Evolutionary conservation across 1,140 invertebrate genomes (phyloP), one percentile per base, ranked within the genome.

Genomic region (Bombus soroeensis): DNA sequence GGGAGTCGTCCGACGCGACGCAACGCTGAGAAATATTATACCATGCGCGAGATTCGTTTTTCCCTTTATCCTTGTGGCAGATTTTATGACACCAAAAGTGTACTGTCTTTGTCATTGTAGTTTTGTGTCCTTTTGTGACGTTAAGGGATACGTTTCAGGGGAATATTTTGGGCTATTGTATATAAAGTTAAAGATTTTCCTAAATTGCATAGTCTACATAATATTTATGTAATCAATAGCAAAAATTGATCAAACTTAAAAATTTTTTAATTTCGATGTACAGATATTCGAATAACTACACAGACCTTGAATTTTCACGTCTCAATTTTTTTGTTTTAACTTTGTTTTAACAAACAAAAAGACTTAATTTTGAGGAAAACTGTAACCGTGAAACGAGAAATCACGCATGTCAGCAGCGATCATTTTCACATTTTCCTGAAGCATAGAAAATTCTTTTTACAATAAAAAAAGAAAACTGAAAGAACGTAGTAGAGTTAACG

Each of bases 11-110:
- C 47, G 18, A 53, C 47, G 18, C 18, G 6, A 39, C 84, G 43
- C 78, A 18, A 9, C 34, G 34, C 53, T 62, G 72, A 87, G 84
- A 90, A 84, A 90, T 89, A 89, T 90, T 84, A 89, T 74, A 72
- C 88, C 78, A 62, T 62, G 43, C 74, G 43, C 43, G 62, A 81
- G 85, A 90, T 89, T 89, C 85, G 62, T 70, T 76, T 37, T 47
- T 15, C 39, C 68, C 25, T 15, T 22, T 71, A 59, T 37, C 10
- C 28, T 12, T 47, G 53, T 15, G 74, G 37, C 62, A 18, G 41
- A 25, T 64, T 81, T 73, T 85, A 73, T 41, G 37, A 41, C 18
- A 32, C 15, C 77, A 3, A 8, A 25, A 25, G 53, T 57, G 43
- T 66, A n/a, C 22, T 47, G 32, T 28, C 68, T 72, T 85, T 85